phyloP scores from a whole-genome alignment of 2,888 invertebrate genomes.

The Trichopoda pennipes region DNA sequence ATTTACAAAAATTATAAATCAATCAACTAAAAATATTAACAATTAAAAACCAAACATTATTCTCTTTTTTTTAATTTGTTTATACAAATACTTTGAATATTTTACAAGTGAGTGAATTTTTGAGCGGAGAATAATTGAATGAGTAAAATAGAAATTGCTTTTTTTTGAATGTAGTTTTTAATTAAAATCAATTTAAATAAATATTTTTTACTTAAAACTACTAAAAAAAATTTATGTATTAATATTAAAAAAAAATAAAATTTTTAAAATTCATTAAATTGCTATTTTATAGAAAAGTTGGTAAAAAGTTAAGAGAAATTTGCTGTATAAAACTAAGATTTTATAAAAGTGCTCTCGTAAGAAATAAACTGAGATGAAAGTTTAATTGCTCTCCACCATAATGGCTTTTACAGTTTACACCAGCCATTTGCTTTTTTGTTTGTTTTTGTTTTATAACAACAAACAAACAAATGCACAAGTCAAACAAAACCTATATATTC shows the following conservation, averaged over 20 bases:
- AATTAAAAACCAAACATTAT: slow-evolving; percentile 21
- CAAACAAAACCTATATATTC: no score
- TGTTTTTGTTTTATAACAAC: no score
- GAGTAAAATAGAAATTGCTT: slow-evolving; percentile 26
- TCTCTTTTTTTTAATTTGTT: no score
- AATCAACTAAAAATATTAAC: slow-evolving; percentile 30
- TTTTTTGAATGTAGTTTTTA: no score
- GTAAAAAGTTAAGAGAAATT: neutral
- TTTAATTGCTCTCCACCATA: neutral
- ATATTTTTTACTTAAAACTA: slow-evolving; percentile 23
- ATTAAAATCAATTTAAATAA: neutral
- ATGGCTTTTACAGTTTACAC: neutral
- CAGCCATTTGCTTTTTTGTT: no score
- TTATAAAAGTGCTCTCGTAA: slow-evolving; percentile 23
- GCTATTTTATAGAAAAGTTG: neutral
- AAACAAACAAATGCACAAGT: no score
- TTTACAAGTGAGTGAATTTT: slow-evolving; percentile 32
- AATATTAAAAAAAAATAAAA: slow-evolving; percentile 1
- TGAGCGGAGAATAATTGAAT: slow-evolving; percentile 25
- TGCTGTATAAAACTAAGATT: slow-evolving; percentile 45
- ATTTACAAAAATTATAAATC: slow-evolving; percentile 60
- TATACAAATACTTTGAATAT: slow-evolving; percentile 46
- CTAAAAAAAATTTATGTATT: slow-evolving; percentile 6
- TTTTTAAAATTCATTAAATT: slow-evolving; percentile 8
- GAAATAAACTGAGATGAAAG: neutral